These are phyloP conservation scores for Cepaea nemoralis DNA, from an alignment of 1,140 invertebrate genomes.

Conservation along the genomic window DNA sequence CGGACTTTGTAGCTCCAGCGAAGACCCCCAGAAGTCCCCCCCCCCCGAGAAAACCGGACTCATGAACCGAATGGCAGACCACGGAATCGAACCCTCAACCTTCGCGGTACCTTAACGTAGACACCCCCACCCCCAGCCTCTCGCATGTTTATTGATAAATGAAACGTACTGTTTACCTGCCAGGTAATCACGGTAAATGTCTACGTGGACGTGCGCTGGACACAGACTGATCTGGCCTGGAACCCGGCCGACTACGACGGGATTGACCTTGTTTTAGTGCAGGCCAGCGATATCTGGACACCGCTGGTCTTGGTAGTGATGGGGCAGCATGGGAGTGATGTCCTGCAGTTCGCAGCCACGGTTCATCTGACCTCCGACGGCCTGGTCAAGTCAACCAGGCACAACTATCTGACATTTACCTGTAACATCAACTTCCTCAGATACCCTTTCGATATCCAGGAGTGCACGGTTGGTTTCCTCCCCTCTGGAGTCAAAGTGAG, in stretches of 20 bases:
- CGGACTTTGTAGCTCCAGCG: no score
- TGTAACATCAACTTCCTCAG: slow-evolving; percentile 7
- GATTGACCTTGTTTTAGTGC: not conserved
- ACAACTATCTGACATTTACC: not conserved
- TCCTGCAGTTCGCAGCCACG: not conserved
- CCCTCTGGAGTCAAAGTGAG: not conserved
- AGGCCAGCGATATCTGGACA: not conserved
- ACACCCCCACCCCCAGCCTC: no score
- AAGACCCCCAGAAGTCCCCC: no score
- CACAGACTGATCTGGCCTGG: not conserved
- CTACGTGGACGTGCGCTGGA: not conserved
- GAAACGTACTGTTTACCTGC: no score
- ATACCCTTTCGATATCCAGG: slow-evolving; percentile 14
- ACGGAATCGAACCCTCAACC: no score
- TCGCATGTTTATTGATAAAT: no score
- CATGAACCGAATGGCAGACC: no score
- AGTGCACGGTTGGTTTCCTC: not conserved
- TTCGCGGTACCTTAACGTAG: no score
- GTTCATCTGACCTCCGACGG: not conserved
- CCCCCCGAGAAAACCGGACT: no score
- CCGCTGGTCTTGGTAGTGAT: not conserved
- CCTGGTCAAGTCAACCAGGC: not conserved
- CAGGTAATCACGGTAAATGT: not conserved
- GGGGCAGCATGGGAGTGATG: not conserved
- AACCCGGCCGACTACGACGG: not conserved